Conservation (phyloP, 2,888 invertebrate genomes). For the Lamproptera curius region DNA sequence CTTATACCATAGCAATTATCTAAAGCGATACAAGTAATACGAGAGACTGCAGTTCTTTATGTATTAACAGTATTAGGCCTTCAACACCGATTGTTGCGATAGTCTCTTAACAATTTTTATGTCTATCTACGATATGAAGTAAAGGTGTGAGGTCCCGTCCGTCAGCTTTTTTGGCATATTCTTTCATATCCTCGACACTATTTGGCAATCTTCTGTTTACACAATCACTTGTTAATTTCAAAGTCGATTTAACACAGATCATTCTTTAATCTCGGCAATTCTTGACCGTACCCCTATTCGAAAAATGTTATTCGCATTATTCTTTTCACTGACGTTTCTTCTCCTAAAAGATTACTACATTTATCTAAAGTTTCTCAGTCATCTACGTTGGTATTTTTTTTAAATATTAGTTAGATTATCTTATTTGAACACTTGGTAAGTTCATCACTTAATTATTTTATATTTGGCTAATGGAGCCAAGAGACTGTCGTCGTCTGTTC, state of each 20-base stretch:
- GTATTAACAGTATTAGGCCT: constrained; percentile 34
- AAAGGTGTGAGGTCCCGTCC: constrained; percentile 62
- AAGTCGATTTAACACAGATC: background rate
- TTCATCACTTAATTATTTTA: constrained; percentile 34
- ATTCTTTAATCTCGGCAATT: background rate
- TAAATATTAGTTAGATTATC: constrained; percentile 3
- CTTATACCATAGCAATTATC: constrained; percentile 11
- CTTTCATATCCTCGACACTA: constrained; percentile 40
- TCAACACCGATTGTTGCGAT: constrained; percentile 22
- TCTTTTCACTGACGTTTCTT: background rate
- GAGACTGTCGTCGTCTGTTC: constrained; percentile 82
- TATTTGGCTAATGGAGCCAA: constrained; percentile 68
- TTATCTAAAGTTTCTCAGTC: constrained; percentile 12
- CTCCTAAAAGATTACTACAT: constrained; percentile 17
- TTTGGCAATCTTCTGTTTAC: constrained; percentile 45
- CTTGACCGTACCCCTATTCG: background rate
- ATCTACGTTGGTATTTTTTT: background rate
- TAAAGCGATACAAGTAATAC: constrained; percentile 32
- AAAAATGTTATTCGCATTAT: too few species aligned
- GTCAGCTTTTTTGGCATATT: constrained; percentile 58
- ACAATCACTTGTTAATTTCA: constrained; percentile 1
- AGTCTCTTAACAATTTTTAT: constrained; percentile 27
- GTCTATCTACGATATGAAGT: constrained; percentile 70
- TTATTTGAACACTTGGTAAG: constrained; percentile 27
- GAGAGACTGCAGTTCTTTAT: constrained; percentile 50